phyloP scores from a whole-genome alignment of 2,888 invertebrate species.

The Parasteatoda lunata region DNA sequence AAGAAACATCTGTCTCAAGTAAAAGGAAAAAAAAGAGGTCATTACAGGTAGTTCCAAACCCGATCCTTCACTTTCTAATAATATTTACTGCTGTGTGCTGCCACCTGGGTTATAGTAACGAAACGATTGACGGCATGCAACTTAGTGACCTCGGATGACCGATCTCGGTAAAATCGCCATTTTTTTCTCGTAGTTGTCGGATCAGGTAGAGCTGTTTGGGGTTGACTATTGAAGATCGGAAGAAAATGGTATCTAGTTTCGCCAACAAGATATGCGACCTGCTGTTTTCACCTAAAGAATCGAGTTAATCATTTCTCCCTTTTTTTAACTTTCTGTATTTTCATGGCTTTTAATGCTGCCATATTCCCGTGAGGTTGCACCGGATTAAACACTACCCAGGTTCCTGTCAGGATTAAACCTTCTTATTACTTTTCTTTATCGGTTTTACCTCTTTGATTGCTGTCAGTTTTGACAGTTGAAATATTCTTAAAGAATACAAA shows the following conservation, averaged over 20 bases:
- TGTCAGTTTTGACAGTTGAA: no score
- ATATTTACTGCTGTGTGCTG: conserved; percentile 44
- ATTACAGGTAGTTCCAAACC: conserved; percentile 31
- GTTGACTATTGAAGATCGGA: conserved; percentile 5
- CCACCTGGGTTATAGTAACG: conserved; percentile 39
- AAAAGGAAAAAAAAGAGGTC: conserved; percentile 12
- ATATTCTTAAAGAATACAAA: no score
- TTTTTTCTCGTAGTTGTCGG: background rate
- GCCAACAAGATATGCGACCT: conserved; percentile 33
- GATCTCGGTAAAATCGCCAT: conserved; percentile 17
- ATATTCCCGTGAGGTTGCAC: background rate
- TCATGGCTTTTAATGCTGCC: background rate
- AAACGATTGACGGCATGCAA: conserved; percentile 58
- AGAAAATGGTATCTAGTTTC: conserved; percentile 44
- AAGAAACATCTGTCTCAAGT: conserved; percentile 28
- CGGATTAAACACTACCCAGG: background rate
- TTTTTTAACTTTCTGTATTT: background rate
- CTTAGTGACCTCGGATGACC: conserved; percentile 63
- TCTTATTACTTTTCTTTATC: conserved; percentile 46
- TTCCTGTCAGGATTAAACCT: conserved; percentile 14
- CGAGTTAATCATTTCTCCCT: background rate
- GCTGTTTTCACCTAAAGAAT: conserved; percentile 28
- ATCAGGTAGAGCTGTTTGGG: conserved; percentile 6
- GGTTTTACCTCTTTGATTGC: conserved; percentile 17
- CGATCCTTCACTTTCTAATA: conserved; percentile 1